A percentile compares a stretch with the other conserved stretches of the same genome.
These are phyloP conservation scores for Choristoneura rosaceana DNA, from an alignment of 2,888 invertebrate genomes.

Conservation along the genomic window DNA sequence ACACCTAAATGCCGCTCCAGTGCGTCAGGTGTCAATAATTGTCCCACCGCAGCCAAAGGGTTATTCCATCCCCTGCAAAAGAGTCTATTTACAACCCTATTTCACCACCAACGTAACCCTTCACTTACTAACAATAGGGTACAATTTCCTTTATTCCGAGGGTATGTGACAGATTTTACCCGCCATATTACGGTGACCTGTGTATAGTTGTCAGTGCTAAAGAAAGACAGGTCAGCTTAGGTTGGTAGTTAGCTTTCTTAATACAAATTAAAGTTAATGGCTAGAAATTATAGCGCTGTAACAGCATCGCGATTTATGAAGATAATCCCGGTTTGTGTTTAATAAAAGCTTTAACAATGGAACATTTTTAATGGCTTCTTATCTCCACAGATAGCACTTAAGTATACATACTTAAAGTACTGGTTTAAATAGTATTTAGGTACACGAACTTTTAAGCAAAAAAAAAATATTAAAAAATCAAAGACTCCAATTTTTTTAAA, in stretches of 20 bases:
- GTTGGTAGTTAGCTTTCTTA: conserved; percentile 50
- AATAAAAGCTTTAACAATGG: conserved; percentile 38
- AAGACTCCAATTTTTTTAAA: too few relatives aligned
- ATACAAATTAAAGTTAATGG: conserved; percentile 63
- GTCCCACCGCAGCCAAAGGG: conserved; percentile 54
- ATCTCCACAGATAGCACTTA: conserved; percentile 20
- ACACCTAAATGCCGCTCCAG: conserved; percentile 45
- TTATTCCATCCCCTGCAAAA: conserved; percentile 49
- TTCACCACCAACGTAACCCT: background rate
- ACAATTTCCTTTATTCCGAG: background rate
- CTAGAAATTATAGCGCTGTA: conserved; percentile 57
- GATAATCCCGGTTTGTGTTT: conserved; percentile 56
- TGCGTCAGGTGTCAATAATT: conserved; percentile 59
- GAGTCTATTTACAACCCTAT: conserved; percentile 26
- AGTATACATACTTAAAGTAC: too few relatives aligned
- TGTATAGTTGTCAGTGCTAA: conserved; percentile 4
- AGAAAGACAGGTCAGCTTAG: conserved; percentile 43
- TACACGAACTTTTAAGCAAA: too few relatives aligned
- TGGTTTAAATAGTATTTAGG: too few relatives aligned
- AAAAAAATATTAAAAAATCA: too few relatives aligned
- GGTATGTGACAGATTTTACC: background rate
- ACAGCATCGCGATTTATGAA: conserved; percentile 57
- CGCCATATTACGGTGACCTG: conserved; percentile 25
- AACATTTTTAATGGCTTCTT: conserved; percentile 34
- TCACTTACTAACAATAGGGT: background rate